Evolutionary conservation across 1,140 invertebrate species (phyloP).

Genomic region (Tetramorium alpestre): DNA sequence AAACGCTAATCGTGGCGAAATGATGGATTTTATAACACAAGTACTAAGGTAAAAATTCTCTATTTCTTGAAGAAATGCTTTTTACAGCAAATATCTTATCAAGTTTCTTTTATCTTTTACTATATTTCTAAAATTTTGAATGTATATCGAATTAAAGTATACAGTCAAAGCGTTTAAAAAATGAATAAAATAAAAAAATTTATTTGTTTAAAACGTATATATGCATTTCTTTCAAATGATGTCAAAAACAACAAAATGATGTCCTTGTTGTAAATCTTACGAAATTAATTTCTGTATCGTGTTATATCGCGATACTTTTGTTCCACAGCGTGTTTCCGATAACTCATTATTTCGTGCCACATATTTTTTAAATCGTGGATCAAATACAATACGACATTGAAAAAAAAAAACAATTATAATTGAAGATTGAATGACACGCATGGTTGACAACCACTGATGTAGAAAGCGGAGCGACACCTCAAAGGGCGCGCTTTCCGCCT

Average conservation of each 20-base stretch:
- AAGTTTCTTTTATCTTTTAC: background rate
- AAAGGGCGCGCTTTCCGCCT: slow-evolving; percentile 66
- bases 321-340: background rate
- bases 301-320: background rate
- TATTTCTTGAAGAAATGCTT: background rate
- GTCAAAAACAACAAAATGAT: background rate
- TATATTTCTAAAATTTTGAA: background rate
- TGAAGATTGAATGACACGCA: slow-evolving; percentile 20
- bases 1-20: slow-evolving; percentile 4
- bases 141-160: background rate
- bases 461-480: slow-evolving; percentile 62
- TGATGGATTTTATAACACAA: background rate
- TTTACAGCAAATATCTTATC: background rate
- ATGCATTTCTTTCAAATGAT: background rate
- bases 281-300: slow-evolving; percentile 14
- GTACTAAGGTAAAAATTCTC: background rate
- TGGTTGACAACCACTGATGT: slow-evolving; percentile 67
- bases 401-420: slow-evolving; percentile 32
- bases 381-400: slow-evolving; percentile 31
- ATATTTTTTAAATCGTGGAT: slow-evolving; percentile 39
- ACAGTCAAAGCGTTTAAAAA: background rate
- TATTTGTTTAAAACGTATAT: background rate
- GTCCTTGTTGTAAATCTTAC: background rate
- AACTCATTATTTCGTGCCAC: slow-evolving; percentile 22
- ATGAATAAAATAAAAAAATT: background rate